Conservation (phyloP, 2,888 invertebrate species). For the Plutella xylostella region DNA sequence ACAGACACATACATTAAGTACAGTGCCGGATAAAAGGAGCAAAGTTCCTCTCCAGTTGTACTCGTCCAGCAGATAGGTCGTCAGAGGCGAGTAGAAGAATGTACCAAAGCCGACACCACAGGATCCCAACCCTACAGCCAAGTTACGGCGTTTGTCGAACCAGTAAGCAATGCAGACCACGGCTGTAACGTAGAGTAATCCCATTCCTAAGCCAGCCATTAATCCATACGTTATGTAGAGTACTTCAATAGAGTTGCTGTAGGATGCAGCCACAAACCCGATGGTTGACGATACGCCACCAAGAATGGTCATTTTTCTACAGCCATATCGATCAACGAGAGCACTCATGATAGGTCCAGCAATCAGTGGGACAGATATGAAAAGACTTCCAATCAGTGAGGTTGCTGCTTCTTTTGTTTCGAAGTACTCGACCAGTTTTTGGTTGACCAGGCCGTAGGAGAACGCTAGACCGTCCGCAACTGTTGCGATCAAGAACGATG, state of each 20-base stretch:
- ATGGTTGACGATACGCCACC: constrained; percentile 78
- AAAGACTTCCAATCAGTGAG: constrained; percentile 89
- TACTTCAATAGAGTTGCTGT: constrained; percentile 78
- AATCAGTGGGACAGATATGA: constrained; percentile 89
- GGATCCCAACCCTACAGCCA: constrained; percentile 89
- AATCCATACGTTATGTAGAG: constrained; percentile 87
- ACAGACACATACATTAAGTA: constrained; percentile 88
- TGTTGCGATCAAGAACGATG: constrained; percentile 87
- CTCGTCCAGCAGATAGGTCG: constrained; percentile 78
- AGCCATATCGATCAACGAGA: constrained; percentile 87
- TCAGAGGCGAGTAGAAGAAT: constrained; percentile 87
- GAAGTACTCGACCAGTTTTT: constrained; percentile 82
- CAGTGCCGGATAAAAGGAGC: constrained; percentile 82
- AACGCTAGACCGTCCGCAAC: constrained; percentile 94
- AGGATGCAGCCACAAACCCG: constrained; percentile 82
- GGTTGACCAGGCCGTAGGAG: constrained; percentile 90
- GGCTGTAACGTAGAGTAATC: constrained; percentile 87
- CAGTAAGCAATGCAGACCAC: constrained; percentile 93
- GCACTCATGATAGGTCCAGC: constrained; percentile 88
- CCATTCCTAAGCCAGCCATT: constrained; percentile 86
- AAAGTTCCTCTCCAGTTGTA: constrained; percentile 87
- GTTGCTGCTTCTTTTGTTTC: constrained; percentile 84
- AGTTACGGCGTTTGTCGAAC: constrained; percentile 88
- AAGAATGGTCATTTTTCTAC: constrained; percentile 79
- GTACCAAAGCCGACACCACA: constrained; percentile 93